Percentiles rank a stretch among this genome's conserved stretches.
Conservation (phyloP, 2,888 invertebrate species). For the Nesidiocoris tenuis region DNA sequence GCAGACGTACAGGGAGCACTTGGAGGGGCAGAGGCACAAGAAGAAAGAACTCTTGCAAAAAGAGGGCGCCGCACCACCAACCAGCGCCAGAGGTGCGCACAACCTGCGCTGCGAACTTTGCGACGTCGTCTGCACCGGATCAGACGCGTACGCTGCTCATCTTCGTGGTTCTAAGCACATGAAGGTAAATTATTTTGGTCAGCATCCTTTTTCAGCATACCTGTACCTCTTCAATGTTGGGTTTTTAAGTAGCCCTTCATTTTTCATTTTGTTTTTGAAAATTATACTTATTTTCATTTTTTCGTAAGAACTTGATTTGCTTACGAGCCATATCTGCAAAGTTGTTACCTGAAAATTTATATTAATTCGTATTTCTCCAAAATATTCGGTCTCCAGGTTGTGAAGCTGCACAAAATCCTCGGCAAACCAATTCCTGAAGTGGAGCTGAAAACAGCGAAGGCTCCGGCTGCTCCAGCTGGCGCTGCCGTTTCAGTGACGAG, state of each 20-base stretch:
- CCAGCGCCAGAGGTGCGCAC: slow-evolving; percentile 57
- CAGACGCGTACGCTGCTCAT: slow-evolving; percentile 97
- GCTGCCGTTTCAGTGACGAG: slow-evolving; percentile 58
- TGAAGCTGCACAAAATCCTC: slow-evolving; percentile 92
- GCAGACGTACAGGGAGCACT: slow-evolving; percentile 88
- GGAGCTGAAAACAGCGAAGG: slow-evolving; percentile 69
- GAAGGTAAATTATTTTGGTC: slow-evolving; percentile 64
- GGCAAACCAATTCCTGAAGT: slow-evolving; percentile 97
- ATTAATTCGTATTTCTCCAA: not conserved
- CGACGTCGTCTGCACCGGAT: slow-evolving; percentile 97
- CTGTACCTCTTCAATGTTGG: too few species aligned
- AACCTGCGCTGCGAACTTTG: slow-evolving; percentile 93
- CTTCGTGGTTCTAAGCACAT: slow-evolving; percentile 97
- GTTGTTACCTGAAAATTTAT: not conserved
- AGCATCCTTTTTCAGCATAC: too few species aligned
- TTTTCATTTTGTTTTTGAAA: too few species aligned
- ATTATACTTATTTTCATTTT: too few species aligned
- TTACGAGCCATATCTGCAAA: too few species aligned
- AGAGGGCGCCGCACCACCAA: slow-evolving; percentile 65
- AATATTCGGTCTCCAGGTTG: slow-evolving; percentile 56
- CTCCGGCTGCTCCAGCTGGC: slow-evolving; percentile 49
- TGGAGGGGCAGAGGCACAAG: slow-evolving; percentile 93
- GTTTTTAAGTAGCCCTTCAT: too few species aligned
- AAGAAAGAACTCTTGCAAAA: slow-evolving; percentile 61
- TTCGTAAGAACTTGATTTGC: too few species aligned